Percentiles rank a stretch among this genome's conserved stretches.
Conservation (phyloP, 2,797 vertebrate species). For the Hippoglossus hippoglossus region DNA sequence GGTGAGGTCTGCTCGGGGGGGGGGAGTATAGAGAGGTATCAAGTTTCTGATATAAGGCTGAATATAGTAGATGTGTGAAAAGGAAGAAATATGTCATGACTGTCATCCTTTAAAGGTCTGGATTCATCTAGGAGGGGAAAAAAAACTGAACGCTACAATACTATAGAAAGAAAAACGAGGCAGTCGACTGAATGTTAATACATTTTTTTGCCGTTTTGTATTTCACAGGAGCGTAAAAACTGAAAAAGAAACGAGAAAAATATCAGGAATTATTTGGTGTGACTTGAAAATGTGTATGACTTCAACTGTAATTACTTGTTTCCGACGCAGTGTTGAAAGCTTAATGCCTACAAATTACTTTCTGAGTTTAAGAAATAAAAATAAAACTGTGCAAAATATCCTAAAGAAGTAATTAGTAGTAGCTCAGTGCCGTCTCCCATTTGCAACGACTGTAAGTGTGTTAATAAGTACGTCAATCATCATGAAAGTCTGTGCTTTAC, state of each 20-base stretch:
- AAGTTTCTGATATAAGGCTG: conserved; percentile 27
- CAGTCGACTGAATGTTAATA: conserved; percentile 14
- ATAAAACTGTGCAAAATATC: conserved; percentile 22
- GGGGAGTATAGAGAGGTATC: conserved; percentile 3
- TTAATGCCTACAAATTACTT: conserved; percentile 29
- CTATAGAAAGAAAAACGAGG: conserved; percentile 3
- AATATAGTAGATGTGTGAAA: conserved; percentile 16
- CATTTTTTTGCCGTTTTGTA: conserved; percentile 38
- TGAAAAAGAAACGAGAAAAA: conserved; percentile 17
- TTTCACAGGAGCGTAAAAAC: conserved; percentile 24
- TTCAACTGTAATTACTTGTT: conserved; percentile 45
- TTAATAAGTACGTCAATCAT: neutral
- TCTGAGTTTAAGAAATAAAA: too few species aligned
- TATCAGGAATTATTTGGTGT: conserved; percentile 19
- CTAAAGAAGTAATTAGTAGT: conserved; percentile 1
- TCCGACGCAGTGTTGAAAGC: conserved; percentile 26
- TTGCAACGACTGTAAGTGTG: neutral
- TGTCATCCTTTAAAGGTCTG: conserved; percentile 11
- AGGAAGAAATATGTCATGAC: conserved; percentile 14
- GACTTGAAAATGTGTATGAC: neutral
- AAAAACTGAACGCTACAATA: neutral
- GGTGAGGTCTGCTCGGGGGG: conserved; percentile 1
- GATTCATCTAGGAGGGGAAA: conserved; percentile 5
- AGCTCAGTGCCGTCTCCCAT: conserved; percentile 1
- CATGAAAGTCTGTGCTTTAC: neutral